Evolutionary conservation across 37 sponge, comb jelly and placozoan genomes (phyloP).

Genomic region (Diacarnus erythraeanus): DNA sequence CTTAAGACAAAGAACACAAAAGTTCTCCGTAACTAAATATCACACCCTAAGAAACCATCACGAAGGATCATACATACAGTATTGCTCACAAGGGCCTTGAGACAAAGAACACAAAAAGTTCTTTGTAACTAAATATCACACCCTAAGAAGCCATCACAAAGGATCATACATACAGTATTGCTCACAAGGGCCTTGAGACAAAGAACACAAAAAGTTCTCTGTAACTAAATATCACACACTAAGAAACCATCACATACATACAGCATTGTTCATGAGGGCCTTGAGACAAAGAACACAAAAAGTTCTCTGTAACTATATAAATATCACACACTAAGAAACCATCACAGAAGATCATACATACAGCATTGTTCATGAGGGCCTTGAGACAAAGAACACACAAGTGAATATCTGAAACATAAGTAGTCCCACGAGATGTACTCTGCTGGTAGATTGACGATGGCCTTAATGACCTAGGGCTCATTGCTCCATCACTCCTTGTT

Average conservation of each 20-base stretch:
- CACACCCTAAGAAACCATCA: too few species aligned
- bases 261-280: slow-evolving; percentile 87
- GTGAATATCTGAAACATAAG: slow-evolving; percentile 61
- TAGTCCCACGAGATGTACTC: neutral
- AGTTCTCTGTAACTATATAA: too few species aligned
- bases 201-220: slow-evolving; percentile 79
- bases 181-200: slow-evolving; percentile 91
- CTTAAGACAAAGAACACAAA: slow-evolving; percentile 82
- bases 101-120: slow-evolving; percentile 82
- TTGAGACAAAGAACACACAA: slow-evolving; percentile 83
- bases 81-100: slow-evolving; percentile 88
- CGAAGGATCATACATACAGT: too few species aligned
- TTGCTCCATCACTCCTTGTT: neutral
- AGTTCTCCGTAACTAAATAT: too few species aligned
- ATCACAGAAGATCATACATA: neutral
- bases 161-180: slow-evolving; percentile 78
- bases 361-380: slow-evolving; percentile 88
- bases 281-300: slow-evolving; percentile 83
- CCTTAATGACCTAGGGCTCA: neutral
- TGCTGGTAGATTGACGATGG: neutral
- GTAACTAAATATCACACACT: neutral
- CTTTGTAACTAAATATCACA: too few species aligned
- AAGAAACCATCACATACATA: neutral
- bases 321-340: neutral
- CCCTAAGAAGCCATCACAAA: too few species aligned